Evolutionary conservation across 2,113 vertebrate genomes (phyloP).

Genomic region (Coregonus clupeaformis): DNA sequence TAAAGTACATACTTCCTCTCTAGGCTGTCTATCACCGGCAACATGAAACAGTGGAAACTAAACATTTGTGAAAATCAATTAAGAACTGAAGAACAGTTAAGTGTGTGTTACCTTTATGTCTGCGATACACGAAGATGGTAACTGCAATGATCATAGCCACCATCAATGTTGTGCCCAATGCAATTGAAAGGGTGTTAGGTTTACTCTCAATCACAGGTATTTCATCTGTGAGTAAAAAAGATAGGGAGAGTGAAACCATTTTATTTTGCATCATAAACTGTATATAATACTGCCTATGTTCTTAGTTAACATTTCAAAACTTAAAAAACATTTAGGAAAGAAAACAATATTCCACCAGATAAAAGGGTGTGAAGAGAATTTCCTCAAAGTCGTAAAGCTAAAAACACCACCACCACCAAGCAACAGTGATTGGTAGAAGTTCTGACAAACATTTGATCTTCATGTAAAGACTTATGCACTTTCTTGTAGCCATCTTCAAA

Average conservation of each 20-base stretch:
- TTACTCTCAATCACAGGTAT: neutral
- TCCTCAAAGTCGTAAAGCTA: no score
- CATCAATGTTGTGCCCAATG: neutral
- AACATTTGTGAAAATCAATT: no score
- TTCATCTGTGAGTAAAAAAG: conserved; percentile 48
- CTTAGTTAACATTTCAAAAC: no score
- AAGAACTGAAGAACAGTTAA: no score
- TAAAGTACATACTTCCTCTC: neutral
- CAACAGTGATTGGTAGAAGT: no score
- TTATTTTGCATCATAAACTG: neutral
- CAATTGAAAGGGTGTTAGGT: conserved; percentile 3
- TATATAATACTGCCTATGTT: neutral
- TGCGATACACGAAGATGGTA: conserved; percentile 5
- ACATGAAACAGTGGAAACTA: conserved; percentile 1
- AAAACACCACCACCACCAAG: no score
- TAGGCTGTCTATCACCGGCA: neutral
- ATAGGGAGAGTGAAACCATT: neutral
- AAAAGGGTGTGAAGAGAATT: no score
- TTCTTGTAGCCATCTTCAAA: no score
- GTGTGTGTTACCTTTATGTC: conserved; percentile 56
- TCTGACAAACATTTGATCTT: no score
- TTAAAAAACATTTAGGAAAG: no score
- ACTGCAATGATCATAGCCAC: neutral
- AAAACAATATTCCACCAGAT: no score
- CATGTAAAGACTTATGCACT: no score